These are phyloP conservation scores for Zosterops japonicus DNA, from an alignment of 2,113 vertebrate species.

Conservation along the genomic window DNA sequence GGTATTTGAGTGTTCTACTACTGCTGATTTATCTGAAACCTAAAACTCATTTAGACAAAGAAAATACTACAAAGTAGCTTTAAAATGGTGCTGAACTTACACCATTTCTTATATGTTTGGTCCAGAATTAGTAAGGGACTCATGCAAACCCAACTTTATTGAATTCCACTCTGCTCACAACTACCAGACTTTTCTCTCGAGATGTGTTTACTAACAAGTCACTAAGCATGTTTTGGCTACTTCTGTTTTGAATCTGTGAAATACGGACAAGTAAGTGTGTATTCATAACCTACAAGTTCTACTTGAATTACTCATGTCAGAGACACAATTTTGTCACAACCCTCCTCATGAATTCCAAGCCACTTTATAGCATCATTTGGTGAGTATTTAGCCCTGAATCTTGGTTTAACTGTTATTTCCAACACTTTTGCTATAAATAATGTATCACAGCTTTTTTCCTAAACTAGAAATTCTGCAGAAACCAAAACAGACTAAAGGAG, in stretches of 20 bases:
- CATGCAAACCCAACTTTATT: background rate
- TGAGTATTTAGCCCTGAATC: background rate
- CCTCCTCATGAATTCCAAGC: background rate
- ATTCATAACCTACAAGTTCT: background rate
- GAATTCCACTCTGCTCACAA: background rate
- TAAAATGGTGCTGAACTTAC: background rate
- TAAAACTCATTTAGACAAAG: background rate
- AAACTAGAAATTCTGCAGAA: background rate
- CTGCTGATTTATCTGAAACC: background rate
- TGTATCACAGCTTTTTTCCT: background rate
- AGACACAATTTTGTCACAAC: background rate
- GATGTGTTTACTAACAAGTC: background rate
- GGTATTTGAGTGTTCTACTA: background rate
- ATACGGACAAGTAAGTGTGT: background rate
- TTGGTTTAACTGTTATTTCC: background rate
- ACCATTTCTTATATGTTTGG: background rate
- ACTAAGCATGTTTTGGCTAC: background rate
- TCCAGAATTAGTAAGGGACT: background rate
- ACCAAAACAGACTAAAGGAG: background rate
- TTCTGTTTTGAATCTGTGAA: background rate
- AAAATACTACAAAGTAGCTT: background rate
- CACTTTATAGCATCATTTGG: background rate
- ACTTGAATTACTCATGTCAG: background rate
- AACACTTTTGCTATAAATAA: background rate
- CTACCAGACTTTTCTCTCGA: background rate